Evolutionary conservation across 2,888 invertebrate species (phyloP).

Genomic region (Adelognathus sp.): DNA sequence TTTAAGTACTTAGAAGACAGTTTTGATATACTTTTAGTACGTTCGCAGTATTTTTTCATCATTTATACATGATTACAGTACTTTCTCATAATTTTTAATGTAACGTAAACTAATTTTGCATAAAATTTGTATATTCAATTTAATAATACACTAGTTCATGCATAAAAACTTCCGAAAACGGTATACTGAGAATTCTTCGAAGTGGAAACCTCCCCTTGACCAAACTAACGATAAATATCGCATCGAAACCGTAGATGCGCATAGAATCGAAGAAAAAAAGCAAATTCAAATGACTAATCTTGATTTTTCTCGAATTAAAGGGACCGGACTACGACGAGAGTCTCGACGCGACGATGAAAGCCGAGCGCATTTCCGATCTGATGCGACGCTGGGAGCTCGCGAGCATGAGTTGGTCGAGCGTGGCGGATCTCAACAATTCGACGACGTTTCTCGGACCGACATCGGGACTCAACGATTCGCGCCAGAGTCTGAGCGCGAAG

Average conservation of each 20-base stretch:
- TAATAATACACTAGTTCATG: neutral
- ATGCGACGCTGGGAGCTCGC: constrained; percentile 91
- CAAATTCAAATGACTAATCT: neutral
- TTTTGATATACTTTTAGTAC: neutral
- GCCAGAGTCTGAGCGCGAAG: constrained; percentile 70
- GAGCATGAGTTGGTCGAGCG: constrained; percentile 82
- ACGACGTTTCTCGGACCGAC: constrained; percentile 53
- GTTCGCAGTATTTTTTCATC: no score
- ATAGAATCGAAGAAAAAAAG: neutral
- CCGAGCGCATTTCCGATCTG: constrained; percentile 86
- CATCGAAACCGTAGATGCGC: neutral
- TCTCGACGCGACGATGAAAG: constrained; percentile 86
- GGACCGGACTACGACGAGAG: constrained; percentile 92
- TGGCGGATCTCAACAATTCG: constrained; percentile 66
- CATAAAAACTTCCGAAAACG: no score
- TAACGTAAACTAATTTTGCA: no score
- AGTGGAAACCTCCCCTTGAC: no score
- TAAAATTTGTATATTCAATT: neutral
- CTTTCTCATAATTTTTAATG: no score
- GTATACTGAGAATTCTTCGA: no score
- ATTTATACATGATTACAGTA: no score
- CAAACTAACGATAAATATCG: neutral
- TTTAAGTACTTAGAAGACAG: neutral
- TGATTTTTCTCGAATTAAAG: constrained; percentile 78
- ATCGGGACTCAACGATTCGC: constrained; percentile 60